phyloP scores from a whole-genome alignment of 1,140 invertebrate species.

The Dendroctonus valens region DNA sequence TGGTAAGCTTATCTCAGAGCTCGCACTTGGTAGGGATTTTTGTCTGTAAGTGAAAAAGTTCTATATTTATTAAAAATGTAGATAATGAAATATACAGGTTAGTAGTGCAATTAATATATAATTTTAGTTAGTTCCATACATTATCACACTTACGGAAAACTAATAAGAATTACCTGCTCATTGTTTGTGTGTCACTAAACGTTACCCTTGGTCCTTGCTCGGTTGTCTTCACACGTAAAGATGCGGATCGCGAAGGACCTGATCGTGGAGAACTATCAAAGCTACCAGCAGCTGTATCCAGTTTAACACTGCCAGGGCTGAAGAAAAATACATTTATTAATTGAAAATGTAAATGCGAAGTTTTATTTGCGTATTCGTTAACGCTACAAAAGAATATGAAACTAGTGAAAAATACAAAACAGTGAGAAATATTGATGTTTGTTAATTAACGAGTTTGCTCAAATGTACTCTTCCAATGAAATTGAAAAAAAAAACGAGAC shows the following conservation, averaged over 20 bases:
- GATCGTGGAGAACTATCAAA: conserved; percentile 68
- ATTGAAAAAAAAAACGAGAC: no score
- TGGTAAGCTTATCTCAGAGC: conserved; percentile 65
- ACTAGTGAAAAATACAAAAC: no score
- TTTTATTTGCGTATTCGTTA: no score
- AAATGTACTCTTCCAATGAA: no score
- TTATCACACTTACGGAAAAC: not conserved
- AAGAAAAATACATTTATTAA: conserved; percentile 18
- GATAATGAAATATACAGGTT: not conserved
- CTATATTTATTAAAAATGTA: not conserved
- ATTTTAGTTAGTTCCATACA: no score
- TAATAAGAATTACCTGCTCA: conserved; percentile 51
- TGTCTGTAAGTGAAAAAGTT: conserved; percentile 51
- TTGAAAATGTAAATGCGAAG: not conserved
- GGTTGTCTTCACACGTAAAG: conserved; percentile 59
- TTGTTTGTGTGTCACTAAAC: conserved; percentile 61
- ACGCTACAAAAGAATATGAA: no score
- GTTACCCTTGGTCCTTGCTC: conserved; percentile 59
- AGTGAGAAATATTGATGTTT: no score
- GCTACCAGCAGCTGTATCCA: conserved; percentile 55
- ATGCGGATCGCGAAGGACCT: conserved; percentile 72
- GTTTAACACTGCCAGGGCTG: conserved; percentile 54
- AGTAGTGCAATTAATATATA: no score
- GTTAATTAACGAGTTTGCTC: no score
- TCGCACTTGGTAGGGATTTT: conserved; percentile 68